These are phyloP conservation scores for Amphipoea oculea DNA, from an alignment of 2,888 invertebrate species.

Conservation along the genomic window DNA sequence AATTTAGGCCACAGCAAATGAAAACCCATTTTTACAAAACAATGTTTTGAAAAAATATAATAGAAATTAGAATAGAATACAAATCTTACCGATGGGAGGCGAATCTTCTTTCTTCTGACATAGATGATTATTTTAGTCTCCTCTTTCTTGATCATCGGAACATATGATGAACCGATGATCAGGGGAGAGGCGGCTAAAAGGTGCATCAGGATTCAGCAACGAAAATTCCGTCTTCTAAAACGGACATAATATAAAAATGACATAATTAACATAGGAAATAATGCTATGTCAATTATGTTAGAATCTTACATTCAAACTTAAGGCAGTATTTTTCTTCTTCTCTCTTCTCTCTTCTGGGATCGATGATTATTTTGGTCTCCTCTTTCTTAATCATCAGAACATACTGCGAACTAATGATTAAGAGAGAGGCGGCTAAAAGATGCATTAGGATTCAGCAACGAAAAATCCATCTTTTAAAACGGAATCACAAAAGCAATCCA, in stretches of 20 bases:
- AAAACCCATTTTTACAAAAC: neutral
- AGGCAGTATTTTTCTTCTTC: no score
- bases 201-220: neutral
- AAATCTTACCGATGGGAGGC: neutral
- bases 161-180: accelerated
- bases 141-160: no score
- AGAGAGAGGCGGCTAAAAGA: neutral
- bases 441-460: no score
- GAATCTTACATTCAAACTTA: no score
- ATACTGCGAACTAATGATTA: accelerated
- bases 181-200: neutral
- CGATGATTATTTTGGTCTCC: no score
- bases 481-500: no score
- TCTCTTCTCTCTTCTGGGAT: no score
- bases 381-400: no score
- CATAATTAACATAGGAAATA: no score
- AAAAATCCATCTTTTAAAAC: neutral
- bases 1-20: no score
- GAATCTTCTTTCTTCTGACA: neutral
- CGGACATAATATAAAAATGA: no score
- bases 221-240: neutral
- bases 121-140: neutral
- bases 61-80: neutral
- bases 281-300: no score
- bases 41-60: neutral